These are phyloP conservation scores for Thymelicus sylvestris DNA, from an alignment of 2,888 invertebrate genomes.

Conservation along the genomic window DNA sequence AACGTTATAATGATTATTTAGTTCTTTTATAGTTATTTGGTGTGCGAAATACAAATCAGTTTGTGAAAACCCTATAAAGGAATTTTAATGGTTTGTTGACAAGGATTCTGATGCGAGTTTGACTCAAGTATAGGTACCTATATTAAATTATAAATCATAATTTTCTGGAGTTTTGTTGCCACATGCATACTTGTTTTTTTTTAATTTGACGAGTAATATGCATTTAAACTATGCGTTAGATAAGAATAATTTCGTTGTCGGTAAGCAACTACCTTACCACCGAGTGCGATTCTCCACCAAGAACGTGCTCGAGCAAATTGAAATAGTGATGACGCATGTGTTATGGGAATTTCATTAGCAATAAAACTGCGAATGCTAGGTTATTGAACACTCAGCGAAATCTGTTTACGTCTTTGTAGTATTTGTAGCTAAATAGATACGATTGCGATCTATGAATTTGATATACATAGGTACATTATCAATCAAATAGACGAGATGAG, in stretches of 20 bases:
- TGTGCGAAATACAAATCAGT: no score
- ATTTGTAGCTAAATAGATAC: background rate
- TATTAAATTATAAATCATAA: no score
- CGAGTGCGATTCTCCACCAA: conserved; percentile 55
- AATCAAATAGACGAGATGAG: no score
- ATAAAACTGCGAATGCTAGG: conserved; percentile 35
- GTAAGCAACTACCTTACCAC: background rate
- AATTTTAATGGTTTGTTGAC: no score
- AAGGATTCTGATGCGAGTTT: no score
- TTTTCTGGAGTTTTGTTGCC: no score
- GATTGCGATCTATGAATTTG: no score
- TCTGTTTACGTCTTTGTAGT: conserved; percentile 1
- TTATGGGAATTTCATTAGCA: conserved; percentile 45
- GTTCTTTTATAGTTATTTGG: no score
- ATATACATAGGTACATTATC: no score
- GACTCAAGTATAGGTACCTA: no score
- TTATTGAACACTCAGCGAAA: conserved; percentile 12
- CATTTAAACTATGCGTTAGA: background rate
- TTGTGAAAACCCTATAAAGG: no score
- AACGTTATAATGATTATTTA: no score
- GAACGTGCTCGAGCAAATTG: conserved; percentile 62
- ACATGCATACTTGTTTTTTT: background rate
- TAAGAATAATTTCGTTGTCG: background rate
- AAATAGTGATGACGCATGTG: conserved; percentile 42
- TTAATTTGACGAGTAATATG: background rate